Percentiles rank a stretch among this genome's conserved stretches.
Conservation (phyloP, 2,797 vertebrate genomes). For the Cirrhinus molitorella region DNA sequence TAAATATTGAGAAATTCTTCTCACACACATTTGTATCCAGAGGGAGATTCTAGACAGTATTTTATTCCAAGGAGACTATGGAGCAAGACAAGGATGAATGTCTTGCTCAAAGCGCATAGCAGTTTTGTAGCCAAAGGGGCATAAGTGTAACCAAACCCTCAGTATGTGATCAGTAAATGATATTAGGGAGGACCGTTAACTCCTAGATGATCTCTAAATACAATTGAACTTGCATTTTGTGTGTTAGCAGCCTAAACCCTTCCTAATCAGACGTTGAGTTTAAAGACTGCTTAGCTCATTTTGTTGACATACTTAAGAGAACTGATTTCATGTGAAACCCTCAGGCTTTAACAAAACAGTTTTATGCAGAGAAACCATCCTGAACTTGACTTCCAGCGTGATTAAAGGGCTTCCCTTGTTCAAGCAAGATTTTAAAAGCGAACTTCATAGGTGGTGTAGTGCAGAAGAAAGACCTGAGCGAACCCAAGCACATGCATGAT, state of each 20-base stretch:
- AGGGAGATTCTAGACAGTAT: background rate
- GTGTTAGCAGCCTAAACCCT: conserved; percentile 1
- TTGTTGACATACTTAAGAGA: background rate
- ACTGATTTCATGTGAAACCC: background rate
- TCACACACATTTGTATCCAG: background rate
- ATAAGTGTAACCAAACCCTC: background rate
- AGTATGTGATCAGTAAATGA: background rate
- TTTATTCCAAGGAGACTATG: conserved; percentile 9
- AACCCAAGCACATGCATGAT: conserved; percentile 6
- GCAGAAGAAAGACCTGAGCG: conserved; percentile 17
- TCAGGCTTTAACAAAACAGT: background rate
- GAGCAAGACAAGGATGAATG: background rate
- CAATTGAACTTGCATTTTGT: background rate
- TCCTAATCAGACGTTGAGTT: background rate
- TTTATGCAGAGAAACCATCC: background rate
- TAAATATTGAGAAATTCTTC: background rate
- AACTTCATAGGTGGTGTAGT: too few species aligned
- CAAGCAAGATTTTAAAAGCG: too few species aligned
- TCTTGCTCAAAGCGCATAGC: background rate
- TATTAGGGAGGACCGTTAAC: background rate
- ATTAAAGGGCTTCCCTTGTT: too few species aligned
- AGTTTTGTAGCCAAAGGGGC: background rate
- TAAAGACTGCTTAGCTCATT: background rate
- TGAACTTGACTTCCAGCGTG: background rate
- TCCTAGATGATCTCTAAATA: background rate